Percentiles rank a stretch among this genome's conserved stretches.
phyloP scores from a whole-genome alignment of 2,797 vertebrate species.

The Gadopsis marmoratus region DNA sequence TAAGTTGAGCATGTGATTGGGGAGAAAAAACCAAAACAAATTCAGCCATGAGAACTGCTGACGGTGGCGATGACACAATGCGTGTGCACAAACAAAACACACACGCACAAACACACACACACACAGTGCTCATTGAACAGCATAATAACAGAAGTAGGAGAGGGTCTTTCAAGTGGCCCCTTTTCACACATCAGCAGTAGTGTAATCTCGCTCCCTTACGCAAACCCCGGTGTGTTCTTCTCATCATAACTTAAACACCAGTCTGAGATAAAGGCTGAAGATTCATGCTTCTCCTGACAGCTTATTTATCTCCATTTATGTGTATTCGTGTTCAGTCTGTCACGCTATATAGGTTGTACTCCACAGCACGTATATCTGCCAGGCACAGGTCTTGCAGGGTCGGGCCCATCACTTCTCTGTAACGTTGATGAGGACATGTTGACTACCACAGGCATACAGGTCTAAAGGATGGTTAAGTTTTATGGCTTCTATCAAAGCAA shows the following conservation, averaged over 20 bases:
- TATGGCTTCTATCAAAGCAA: constrained; percentile 32
- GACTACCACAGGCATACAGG: not conserved
- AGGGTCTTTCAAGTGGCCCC: constrained; percentile 13
- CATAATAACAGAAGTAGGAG: not conserved
- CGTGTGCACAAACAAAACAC: constrained; percentile 20
- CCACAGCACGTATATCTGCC: not conserved
- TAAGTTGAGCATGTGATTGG: constrained; percentile 63
- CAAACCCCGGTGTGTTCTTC: constrained; percentile 2
- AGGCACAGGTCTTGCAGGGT: constrained; percentile 1
- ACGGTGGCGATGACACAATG: constrained; percentile 46
- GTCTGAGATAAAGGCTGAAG: constrained; percentile 6
- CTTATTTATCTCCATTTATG: constrained; percentile 7
- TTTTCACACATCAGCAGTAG: constrained; percentile 17
- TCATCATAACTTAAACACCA: not conserved
- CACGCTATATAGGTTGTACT: not conserved
- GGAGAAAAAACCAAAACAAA: constrained; percentile 34
- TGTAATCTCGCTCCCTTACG: constrained; percentile 12
- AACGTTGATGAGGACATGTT: constrained; percentile 15
- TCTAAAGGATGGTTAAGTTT: constrained; percentile 26
- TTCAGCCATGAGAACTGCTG: constrained; percentile 62
- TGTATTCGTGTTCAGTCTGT: constrained; percentile 12
- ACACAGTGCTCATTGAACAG: constrained; percentile 35
- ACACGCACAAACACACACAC: not conserved
- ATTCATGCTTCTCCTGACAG: constrained; percentile 2
- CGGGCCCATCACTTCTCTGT: constrained; percentile 14